Percentiles rank a stretch among this genome's conserved stretches.
These are phyloP conservation scores for Equus przewalskii DNA, from an alignment of 2,113 vertebrate genomes.

Conservation along the genomic window DNA sequence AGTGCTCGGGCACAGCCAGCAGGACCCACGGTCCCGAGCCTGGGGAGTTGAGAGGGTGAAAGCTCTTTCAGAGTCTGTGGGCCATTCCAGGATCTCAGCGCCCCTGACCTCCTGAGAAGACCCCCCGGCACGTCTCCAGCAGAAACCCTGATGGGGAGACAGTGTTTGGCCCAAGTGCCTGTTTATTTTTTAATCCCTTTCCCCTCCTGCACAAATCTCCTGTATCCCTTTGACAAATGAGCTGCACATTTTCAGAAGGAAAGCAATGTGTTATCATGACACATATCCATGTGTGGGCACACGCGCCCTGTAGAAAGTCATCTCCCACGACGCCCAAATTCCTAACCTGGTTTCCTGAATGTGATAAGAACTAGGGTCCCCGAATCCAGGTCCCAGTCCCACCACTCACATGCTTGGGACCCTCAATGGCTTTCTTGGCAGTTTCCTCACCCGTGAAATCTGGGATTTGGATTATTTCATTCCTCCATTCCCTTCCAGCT, in stretches of 20 bases:
- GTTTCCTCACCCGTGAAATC: not conserved
- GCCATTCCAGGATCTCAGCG: not conserved
- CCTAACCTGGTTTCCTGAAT: not conserved
- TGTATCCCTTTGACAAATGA: not conserved
- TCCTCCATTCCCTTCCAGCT: not conserved
- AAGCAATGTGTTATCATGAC: too few relatives aligned
- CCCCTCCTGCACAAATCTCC: not conserved
- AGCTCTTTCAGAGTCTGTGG: not conserved
- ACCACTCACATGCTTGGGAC: not conserved
- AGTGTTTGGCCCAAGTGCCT: not conserved
- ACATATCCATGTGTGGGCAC: not conserved
- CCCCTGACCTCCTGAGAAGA: not conserved
- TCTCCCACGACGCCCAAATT: not conserved
- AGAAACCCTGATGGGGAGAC: not conserved
- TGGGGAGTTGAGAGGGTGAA: too few relatives aligned
- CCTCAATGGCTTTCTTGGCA: accelerated
- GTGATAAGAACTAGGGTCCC: not conserved
- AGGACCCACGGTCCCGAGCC: not conserved
- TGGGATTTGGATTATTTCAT: not conserved
- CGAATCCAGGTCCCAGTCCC: not conserved
- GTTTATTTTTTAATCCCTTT: too few relatives aligned
- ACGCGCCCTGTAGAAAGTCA: accelerated
- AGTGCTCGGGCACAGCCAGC: accelerated
- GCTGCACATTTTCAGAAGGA: not conserved
- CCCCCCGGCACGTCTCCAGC: not conserved